These are phyloP conservation scores for Nannoperca australis DNA, from an alignment of 2,797 vertebrate species.

Conservation along the genomic window DNA sequence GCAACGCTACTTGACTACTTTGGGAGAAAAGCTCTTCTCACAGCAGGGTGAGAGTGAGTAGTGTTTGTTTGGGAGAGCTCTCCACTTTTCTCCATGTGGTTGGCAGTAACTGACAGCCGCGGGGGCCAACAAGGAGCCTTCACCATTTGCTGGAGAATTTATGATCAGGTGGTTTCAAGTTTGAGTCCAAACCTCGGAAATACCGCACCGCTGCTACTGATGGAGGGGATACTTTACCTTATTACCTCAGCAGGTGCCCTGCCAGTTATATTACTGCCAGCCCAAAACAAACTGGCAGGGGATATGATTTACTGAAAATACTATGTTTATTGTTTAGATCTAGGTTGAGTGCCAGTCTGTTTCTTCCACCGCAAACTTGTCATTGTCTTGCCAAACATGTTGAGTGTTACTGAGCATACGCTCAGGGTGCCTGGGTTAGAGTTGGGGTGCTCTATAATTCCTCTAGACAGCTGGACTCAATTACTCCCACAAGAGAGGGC, in stretches of 20 bases:
- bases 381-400: conserved; percentile 61
- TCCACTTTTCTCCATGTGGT: conserved; percentile 60
- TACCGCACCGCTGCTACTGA: conserved; percentile 64
- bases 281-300: conserved; percentile 59
- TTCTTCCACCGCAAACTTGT: conserved; percentile 35
- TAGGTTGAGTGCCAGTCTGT: conserved; percentile 11
- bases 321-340: conserved; percentile 55
- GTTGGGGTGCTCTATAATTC: conserved; percentile 67
- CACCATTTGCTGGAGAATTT: conserved; percentile 73
- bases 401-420: conserved; percentile 34
- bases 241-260: conserved; percentile 80
- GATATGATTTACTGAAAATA: conserved; percentile 34
- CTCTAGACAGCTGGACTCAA: conserved; percentile 75
- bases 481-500: conserved; percentile 78
- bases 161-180: conserved; percentile 74
- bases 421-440: conserved; percentile 27
- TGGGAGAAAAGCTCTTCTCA: conserved; percentile 39
- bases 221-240: conserved; percentile 61
- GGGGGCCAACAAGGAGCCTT: conserved; percentile 62
- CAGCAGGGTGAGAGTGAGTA: conserved; percentile 53
- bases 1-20: conserved; percentile 23
- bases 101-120: conserved; percentile 63
- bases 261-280: conserved; percentile 45
- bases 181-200: conserved; percentile 71
- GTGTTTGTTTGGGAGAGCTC: conserved; percentile 59